phyloP scores from a whole-genome alignment of 2,888 invertebrate species.

The Conops quadrifasciatus region DNA sequence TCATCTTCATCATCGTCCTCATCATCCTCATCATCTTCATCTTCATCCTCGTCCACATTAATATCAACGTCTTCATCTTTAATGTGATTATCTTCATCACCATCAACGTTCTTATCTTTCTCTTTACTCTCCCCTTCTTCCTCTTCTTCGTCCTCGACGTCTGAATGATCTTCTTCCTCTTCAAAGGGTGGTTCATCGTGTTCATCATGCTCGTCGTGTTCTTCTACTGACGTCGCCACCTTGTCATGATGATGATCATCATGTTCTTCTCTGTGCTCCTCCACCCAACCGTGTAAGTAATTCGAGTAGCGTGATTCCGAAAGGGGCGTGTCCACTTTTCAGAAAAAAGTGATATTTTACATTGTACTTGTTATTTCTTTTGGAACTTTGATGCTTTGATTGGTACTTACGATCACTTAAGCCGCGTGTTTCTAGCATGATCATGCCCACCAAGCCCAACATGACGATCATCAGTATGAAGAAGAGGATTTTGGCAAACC shows the following conservation, averaged over 20 bases:
- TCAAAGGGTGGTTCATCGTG: slow-evolving; percentile 47
- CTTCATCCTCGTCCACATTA: slow-evolving; percentile 48
- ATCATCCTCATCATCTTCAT: slow-evolving; percentile 58
- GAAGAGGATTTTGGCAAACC: slow-evolving; percentile 85
- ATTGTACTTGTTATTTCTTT: neutral
- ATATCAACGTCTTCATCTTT: slow-evolving; percentile 50
- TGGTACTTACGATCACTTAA: slow-evolving; percentile 76
- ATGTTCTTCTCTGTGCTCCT: slow-evolving; percentile 62
- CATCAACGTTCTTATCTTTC: slow-evolving; percentile 60
- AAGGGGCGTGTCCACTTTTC: slow-evolving; percentile 69
- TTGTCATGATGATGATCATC: slow-evolving; percentile 59
- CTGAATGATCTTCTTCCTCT: slow-evolving; percentile 54
- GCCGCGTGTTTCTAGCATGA: slow-evolving; percentile 82
- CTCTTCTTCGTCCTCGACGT: slow-evolving; percentile 50
- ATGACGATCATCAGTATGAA: slow-evolving; percentile 78
- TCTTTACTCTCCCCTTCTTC: slow-evolving; percentile 62
- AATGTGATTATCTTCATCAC: slow-evolving; percentile 45
- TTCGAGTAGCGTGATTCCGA: slow-evolving; percentile 77
- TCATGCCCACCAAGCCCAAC: slow-evolving; percentile 77
- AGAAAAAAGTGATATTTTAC: neutral
- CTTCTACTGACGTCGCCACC: slow-evolving; percentile 56
- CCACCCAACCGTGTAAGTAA: slow-evolving; percentile 81
- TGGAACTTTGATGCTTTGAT: too few species aligned
- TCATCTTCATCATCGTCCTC: slow-evolving; percentile 56
- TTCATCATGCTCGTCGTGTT: slow-evolving; percentile 59